Base-by-base conservation (phyloP, 2,113 vertebrate genomes). In the Phyllopteryx taeniolatus region DNA sequence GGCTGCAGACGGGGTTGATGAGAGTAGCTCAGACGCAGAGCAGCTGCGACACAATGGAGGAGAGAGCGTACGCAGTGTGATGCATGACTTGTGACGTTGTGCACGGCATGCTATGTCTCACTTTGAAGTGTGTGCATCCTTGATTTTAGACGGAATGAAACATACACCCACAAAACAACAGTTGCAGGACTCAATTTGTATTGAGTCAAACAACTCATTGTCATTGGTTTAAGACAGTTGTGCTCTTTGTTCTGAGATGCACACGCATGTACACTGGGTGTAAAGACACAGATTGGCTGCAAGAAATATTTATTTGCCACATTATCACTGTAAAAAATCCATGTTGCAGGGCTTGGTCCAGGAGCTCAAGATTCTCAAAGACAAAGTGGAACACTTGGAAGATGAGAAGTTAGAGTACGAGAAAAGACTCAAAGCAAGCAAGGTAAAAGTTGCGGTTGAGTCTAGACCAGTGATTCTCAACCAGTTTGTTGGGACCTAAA, bases 341-440 rank as follows among this genome's bases (percentile, higher is more conserved):
- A 33, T 74, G 35, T 74, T 67, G 47, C 79, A 99, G 98, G 92
- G 91, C 65, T 91, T 98, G 78, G 64, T 96, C 0, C 95, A 95
- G 78, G 97, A 99, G 71, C 94, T 99, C 47, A 93, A 88, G 72
- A 91, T 92, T 57, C 93, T 99, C 44, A 98, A 94, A 88, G 95
- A 94, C 72, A 96, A 96, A 91, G 96, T 99, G 56, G 95, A 97
- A 71, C 91, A 96, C 72, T 84, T 99, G 80, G 96, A 99, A 88
- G 96, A 94, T n/a, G 95, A 99, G 87, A 95, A 97, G 79, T 89
- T 90, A 51, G 95, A 96, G 56, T 99, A 96, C 0, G 96, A 99
- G 73, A 94, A 94, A 93, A 95, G 95, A 85, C 91, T 99, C 78
- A 96, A 97, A 83, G 94, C 94, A 68, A 97, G 95, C 15, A 96